Conservation (phyloP, 2,113 vertebrate genomes). For the Daubentonia madagascariensis region DNA sequence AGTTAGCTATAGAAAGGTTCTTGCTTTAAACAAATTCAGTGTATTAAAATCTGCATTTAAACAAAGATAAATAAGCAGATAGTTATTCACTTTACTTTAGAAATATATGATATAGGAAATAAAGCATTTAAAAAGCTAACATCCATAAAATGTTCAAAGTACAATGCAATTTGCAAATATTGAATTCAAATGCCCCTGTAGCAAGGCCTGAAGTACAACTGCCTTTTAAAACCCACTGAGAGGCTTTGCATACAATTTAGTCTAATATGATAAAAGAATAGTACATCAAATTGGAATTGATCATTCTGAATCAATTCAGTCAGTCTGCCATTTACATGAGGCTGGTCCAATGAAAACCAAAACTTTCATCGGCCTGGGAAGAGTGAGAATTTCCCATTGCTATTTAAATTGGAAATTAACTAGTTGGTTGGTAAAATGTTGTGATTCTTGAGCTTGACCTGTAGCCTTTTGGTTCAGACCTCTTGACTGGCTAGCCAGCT, state of each 20-base stretch:
- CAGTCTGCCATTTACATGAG: not conserved
- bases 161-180: constrained; percentile 31
- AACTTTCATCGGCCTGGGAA: not conserved
- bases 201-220: not conserved
- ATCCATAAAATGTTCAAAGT: constrained; percentile 4
- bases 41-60: constrained; percentile 15
- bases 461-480: not conserved
- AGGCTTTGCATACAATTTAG: not conserved
- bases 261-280: not conserved
- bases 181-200: not conserved
- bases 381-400: not conserved
- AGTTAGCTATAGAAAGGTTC: not conserved
- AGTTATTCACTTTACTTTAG: not conserved
- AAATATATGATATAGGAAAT: constrained; percentile 14
- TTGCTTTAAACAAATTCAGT: not conserved
- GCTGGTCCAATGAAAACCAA: not conserved
- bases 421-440: not conserved
- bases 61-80: not conserved
- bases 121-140: constrained; percentile 21
- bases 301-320: not conserved
- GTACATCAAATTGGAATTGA: not conserved
- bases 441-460: not conserved
- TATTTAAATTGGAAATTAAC: not conserved
- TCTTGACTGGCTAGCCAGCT: not conserved
- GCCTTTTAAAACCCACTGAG: not conserved